phyloP scores from a whole-genome alignment of 2,113 vertebrate genomes.

The Dicrurus megarhynchus region DNA sequence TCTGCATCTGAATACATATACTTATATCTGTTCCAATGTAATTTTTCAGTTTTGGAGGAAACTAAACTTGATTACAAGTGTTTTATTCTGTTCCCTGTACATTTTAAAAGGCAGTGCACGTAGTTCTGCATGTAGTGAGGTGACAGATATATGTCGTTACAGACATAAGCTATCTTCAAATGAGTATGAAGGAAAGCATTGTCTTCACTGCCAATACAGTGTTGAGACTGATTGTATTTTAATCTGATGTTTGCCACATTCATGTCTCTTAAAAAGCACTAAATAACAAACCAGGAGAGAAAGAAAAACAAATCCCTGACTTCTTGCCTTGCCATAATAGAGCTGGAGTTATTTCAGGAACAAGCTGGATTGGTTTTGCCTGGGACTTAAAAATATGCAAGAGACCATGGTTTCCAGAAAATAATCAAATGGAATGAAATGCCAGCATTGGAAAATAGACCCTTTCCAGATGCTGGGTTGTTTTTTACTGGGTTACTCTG shows the following conservation, averaged over 20 bases:
- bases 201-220: background rate
- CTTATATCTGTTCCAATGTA: background rate
- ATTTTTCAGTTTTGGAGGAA: background rate
- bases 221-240: slow-evolving; percentile 33
- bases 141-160: background rate
- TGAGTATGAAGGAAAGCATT: background rate
- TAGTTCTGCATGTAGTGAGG: background rate
- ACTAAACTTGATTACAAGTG: background rate
- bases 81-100: background rate
- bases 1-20: background rate
- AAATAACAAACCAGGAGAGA: slow-evolving; percentile 17
- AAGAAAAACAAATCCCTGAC: slow-evolving; percentile 52
- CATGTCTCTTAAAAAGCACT: slow-evolving; percentile 6
- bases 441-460: background rate
- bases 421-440: background rate
- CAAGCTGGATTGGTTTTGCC: background rate
- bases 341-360: slow-evolving; percentile 45
- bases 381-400: slow-evolving; percentile 28
- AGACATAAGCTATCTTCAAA: background rate
- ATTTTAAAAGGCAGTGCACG: background rate
- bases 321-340: slow-evolving; percentile 27
- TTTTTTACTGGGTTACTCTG: background rate
- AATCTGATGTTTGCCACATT: slow-evolving; percentile 43
- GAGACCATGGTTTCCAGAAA: background rate
- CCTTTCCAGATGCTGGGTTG: background rate